These are phyloP conservation scores for Bufotes viridis DNA, from an alignment of 2,797 vertebrate genomes.

Conservation along the genomic window DNA sequence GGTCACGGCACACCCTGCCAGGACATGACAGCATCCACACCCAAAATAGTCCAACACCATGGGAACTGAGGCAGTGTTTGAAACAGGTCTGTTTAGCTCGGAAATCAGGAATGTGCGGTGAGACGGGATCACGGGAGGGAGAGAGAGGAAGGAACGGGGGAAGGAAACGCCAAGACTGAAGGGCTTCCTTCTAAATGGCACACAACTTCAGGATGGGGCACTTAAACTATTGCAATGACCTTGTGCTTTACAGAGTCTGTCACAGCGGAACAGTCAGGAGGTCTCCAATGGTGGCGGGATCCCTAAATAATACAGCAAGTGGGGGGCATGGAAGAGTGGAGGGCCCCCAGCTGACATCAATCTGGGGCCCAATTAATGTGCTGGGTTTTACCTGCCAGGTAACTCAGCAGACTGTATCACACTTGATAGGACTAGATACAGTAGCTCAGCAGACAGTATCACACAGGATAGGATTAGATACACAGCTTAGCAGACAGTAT, in stretches of 20 bases:
- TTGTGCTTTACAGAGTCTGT: neutral
- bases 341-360: too few relatives aligned
- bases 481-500: too few relatives aligned
- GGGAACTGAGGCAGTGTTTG: conserved; percentile 52
- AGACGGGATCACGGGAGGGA: conserved; percentile 1
- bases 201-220: neutral
- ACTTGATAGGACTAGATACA: too few relatives aligned
- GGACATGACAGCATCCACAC: conserved; percentile 58
- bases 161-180: neutral
- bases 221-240: neutral
- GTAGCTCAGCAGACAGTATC: too few relatives aligned
- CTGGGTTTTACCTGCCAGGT: too few relatives aligned
- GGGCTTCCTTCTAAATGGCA: neutral
- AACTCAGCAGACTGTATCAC: too few relatives aligned
- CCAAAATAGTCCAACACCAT: conserved; percentile 52
- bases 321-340: too few relatives aligned
- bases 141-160: neutral
- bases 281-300: too few relatives aligned
- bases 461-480: too few relatives aligned
- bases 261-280: neutral
- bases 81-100: conserved; percentile 51
- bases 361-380: too few relatives aligned
- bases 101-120: conserved; percentile 46
- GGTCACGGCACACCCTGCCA: conserved; percentile 57
- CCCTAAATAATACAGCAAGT: too few relatives aligned